Base-by-base conservation (phyloP, 2,888 invertebrate genomes). In the Lypha dubia region DNA sequence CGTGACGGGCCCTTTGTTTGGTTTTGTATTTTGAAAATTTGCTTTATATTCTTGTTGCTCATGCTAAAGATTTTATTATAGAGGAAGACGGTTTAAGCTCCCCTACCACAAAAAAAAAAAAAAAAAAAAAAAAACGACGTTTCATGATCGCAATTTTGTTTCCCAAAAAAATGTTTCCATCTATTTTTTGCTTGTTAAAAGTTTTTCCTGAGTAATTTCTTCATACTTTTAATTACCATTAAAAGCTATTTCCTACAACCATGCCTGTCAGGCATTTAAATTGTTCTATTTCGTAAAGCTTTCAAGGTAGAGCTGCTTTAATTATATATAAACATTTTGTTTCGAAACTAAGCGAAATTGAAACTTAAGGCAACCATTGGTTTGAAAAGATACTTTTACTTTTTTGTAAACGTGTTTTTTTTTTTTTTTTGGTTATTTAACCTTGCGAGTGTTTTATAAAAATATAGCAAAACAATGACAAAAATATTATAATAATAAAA, bases 311-410 rank as follows among this genome's bases (percentile, higher is more conserved):
- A 38, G 46, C 9, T 65, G 8, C 35, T 71, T 65, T 53, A 79
- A 79, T 79, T 70, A 71, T 63, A 53, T 63, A 71, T 46, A 71
- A 79, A 79, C 44, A 71, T 56, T n/a, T n/a, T 56, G 11, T 79
- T 71, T 22, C 44, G 53, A 56, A 70, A 62, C 44, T 53, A 73
- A 67, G 62, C 38, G 35, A 68, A 75, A 68, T 44, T 22, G n/a
- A 35, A 70, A 62, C 28, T 28, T 11, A 51, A 67, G n/a, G 24
- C 17, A 60, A 17, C 22, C 56, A 44, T 53, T 80, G 35, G 65
- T 46, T 58, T 44, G 35, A 20, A 20, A 28, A 70, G 22, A 49
- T 62, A 68, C 53, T 62, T 60, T 53, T 28, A 13, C 6, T 51
- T 63, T 35, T 79, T 22, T 13, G 32, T 24, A 15, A 7, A n/a